Evolutionary conservation across 2,113 vertebrate genomes (phyloP).

Genomic region (Ptilorrhoa leucosticta): DNA sequence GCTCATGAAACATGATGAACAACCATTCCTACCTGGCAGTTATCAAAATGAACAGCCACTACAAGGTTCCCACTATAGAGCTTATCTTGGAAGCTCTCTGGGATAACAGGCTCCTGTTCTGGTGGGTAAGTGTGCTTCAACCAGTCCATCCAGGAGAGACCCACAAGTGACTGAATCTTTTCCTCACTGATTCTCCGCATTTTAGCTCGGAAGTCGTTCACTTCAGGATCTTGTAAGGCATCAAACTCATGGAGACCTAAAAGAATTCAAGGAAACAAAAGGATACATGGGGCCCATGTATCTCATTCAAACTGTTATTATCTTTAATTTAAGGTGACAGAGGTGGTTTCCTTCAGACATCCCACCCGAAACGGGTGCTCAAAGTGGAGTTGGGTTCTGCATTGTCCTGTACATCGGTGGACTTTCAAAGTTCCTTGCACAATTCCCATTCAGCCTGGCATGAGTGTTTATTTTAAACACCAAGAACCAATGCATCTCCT

Average conservation of each 20-base stretch:
- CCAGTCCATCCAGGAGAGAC: constrained; percentile 90
- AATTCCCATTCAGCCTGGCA: background rate
- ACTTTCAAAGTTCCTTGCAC: background rate
- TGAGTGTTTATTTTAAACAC: background rate
- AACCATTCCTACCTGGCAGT: constrained; percentile 82
- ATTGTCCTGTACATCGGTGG: background rate
- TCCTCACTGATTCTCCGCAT: constrained; percentile 91
- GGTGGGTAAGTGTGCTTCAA: constrained; percentile 87
- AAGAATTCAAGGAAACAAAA: constrained; percentile 5
- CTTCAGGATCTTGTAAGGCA: constrained; percentile 89
- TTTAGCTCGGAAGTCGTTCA: constrained; percentile 93
- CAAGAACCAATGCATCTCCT: background rate
- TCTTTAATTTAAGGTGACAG: background rate
- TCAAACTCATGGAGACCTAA: constrained; percentile 95
- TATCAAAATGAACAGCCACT: constrained; percentile 91
- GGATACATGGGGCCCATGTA: background rate
- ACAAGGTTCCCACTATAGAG: constrained; percentile 83
- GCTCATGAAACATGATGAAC: background rate
- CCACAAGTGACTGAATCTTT: constrained; percentile 83
- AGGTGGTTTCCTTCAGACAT: background rate
- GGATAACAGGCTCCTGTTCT: constrained; percentile 78
- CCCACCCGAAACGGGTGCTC: background rate
- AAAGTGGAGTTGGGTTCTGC: background rate
- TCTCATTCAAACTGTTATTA: background rate
- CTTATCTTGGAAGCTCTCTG: constrained; percentile 81